A percentile compares a stretch with the other conserved stretches of the same genome.
These are phyloP conservation scores for Arrhamphus sclerolepis DNA, from an alignment of 2,797 vertebrate species.

Conservation along the genomic window DNA sequence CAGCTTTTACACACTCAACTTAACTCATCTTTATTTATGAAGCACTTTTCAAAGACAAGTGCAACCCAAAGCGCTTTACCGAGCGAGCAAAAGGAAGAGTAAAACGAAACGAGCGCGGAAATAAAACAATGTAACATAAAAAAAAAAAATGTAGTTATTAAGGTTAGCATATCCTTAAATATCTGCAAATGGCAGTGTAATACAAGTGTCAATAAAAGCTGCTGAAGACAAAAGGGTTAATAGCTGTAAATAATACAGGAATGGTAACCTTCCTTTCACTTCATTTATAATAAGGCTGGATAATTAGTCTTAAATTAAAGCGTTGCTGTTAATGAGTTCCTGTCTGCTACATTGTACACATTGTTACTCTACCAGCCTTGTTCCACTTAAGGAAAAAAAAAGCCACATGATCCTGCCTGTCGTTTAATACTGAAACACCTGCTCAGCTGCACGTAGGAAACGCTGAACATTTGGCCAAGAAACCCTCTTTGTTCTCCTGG, in stretches of 20 bases:
- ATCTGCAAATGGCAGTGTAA: too few species aligned
- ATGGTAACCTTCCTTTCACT: not conserved
- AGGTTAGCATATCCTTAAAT: too few species aligned
- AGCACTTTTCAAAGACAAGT: too few species aligned
- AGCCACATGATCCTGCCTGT: slow-evolving; percentile 15
- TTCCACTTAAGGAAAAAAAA: not conserved
- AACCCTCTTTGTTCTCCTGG: slow-evolving; percentile 4
- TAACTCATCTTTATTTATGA: too few species aligned
- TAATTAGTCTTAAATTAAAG: not conserved
- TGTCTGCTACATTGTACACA: not conserved
- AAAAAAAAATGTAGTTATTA: too few species aligned
- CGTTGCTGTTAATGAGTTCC: slow-evolving; percentile 9
- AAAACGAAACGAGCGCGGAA: too few species aligned
- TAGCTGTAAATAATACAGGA: not conserved
- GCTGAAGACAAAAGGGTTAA: too few species aligned
- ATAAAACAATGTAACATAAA: too few species aligned
- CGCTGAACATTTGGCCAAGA: slow-evolving; percentile 12
- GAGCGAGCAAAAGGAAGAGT: too few species aligned
- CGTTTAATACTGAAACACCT: slow-evolving; percentile 21
- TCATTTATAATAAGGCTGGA: slow-evolving; percentile 1
- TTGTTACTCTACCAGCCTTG: slow-evolving; percentile 2
- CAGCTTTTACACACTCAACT: slow-evolving; percentile 14
- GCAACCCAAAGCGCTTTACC: too few species aligned
- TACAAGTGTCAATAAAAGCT: too few species aligned
- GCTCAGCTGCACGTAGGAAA: slow-evolving; percentile 8